phyloP scores from a whole-genome alignment of 2,113 vertebrate species.

The Apteryx mantelli region DNA sequence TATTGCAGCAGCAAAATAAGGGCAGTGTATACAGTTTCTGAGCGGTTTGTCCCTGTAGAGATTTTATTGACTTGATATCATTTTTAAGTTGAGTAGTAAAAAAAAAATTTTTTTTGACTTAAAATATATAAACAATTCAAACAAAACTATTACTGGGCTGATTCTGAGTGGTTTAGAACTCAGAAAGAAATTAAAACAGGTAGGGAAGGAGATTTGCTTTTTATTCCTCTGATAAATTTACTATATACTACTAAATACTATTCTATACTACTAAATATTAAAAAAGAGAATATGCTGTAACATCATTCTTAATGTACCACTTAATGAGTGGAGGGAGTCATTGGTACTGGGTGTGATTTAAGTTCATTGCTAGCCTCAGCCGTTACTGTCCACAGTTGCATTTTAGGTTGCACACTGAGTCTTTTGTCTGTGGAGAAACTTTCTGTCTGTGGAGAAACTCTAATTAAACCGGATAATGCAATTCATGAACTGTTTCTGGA shows the following conservation, averaged over 20 bases:
- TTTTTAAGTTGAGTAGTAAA: background rate
- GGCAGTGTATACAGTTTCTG: background rate
- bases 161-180: background rate
- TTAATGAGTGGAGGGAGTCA: conserved; percentile 8
- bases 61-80: background rate
- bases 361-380: background rate
- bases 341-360: conserved; percentile 16
- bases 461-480: conserved; percentile 80
- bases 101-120: background rate
- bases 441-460: conserved; percentile 49
- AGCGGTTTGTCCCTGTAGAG: background rate
- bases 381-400: conserved; percentile 24
- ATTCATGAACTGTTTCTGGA: conserved; percentile 75
- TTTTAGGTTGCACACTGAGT: conserved; percentile 58
- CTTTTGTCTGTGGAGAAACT: conserved; percentile 56
- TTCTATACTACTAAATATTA: background rate
- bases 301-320: conserved; percentile 11
- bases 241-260: background rate
- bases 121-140: background rate
- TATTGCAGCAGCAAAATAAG: background rate
- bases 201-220: no score
- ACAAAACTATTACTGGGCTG: background rate
- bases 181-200: background rate
- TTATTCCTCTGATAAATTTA: background rate
- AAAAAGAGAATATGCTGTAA: background rate